Evolutionary conservation across 2,113 vertebrate genomes (phyloP), one percentile per base, ranked within the genome.

Genomic region (Pelmatolapia mariae): DNA sequence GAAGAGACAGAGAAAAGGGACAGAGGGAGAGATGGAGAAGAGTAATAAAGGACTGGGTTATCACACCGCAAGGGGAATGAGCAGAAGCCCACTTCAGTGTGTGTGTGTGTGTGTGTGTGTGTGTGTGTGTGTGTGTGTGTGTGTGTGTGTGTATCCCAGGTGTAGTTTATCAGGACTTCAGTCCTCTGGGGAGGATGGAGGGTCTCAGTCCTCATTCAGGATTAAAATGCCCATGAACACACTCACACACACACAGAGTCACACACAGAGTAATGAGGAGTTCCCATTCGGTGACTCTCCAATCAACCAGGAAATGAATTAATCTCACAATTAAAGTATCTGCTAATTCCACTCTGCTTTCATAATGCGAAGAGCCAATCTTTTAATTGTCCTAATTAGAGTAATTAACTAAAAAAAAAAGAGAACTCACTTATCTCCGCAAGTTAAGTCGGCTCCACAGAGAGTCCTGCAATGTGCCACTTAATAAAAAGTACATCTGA

Each of bases 221-320:
- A 96, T 96, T 96, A 97, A 87, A 94, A 84, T 84, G 93, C 81
- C 92, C 84, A 83, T 40, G 81, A 88, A 86, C 89, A 87, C 87
- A 84, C 84, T 82, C 87, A 85, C 80, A 87, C 91, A 89, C 85
- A 84, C 85, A 89, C 47, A 86, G 5, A 92, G 50, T 71, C 86
- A 86, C 91, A 82, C 86, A 81, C 87, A 81, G 80, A 91, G 93
- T 96, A 95, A 96, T 93, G 90, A 96, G 88, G 89, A 90, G 93
- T 96, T 96, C 92, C 95, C 89, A 92, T 96, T 93, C 87, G 82
- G 87, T 96, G 94, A 93, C 88, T 95, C 93, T 95, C 89, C 95
- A 96, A 96, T 97, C 96, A 96, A 95, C 95, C 96, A 96, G 91
- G 94, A 96, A 97, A 96, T 96, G 92, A 96, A 96, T 97, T 97